Evolutionary conservation across 35 echinoderm and acorn worm genomes (phyloP).

Genomic region (Nesometra sesokonis): DNA sequence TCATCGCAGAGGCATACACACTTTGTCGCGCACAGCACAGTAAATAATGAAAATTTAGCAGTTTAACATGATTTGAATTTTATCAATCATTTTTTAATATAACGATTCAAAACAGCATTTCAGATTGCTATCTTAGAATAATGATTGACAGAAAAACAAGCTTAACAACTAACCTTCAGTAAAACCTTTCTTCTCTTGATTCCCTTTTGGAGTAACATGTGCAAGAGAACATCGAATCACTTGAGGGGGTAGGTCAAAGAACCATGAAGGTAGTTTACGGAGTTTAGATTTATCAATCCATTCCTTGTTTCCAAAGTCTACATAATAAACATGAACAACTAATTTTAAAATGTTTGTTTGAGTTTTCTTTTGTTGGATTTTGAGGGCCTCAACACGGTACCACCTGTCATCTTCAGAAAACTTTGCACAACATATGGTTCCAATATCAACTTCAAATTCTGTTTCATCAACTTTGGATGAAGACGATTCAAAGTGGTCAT

Average conservation of each 20-base stretch:
- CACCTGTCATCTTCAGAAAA: slow-evolving; percentile 33
- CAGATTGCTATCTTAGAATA: no score
- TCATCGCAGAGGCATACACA: no score
- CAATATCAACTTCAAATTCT: neutral
- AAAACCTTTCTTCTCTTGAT: neutral
- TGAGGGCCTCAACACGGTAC: slow-evolving; percentile 21
- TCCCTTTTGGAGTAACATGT: slow-evolving; percentile 8
- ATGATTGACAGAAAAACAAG: no score
- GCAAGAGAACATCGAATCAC: slow-evolving; percentile 45
- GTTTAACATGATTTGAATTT: no score
- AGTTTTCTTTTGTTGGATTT: slow-evolving; percentile 2
- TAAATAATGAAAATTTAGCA: no score
- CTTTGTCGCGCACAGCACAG: no score
- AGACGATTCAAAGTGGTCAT: neutral
- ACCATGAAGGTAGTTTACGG: slow-evolving; percentile 10
- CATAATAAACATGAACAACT: slow-evolving; percentile 16
- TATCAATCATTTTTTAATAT: no score
- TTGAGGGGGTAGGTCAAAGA: slow-evolving; percentile 29
- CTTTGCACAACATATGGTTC: slow-evolving; percentile 18
- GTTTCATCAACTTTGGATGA: neutral
- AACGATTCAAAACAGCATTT: no score
- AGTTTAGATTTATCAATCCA: slow-evolving; percentile 15
- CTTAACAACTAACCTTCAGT: neutral
- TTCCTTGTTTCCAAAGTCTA: slow-evolving; percentile 62
- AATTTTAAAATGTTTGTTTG: neutral